Conservation (phyloP, 2,888 invertebrate species). For the Lasioglossum pauxillum region DNA sequence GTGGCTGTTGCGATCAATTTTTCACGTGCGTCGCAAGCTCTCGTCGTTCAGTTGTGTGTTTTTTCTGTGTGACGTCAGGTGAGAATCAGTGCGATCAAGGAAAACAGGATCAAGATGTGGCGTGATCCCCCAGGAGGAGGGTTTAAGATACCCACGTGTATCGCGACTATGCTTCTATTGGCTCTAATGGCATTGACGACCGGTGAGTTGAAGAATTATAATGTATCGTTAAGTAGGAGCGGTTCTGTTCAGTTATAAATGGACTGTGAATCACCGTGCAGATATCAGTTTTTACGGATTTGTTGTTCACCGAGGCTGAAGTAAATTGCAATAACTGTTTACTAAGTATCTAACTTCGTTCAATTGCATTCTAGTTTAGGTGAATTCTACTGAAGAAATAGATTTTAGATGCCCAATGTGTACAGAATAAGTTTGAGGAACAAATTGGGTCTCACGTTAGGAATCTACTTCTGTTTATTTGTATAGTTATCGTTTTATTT, state of each 20-base stretch:
- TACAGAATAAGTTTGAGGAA: no score
- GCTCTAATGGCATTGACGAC: conserved; percentile 75
- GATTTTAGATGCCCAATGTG: no score
- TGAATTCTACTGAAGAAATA: no score
- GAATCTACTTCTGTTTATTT: no score
- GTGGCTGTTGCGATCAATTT: conserved; percentile 36
- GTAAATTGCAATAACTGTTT: no score
- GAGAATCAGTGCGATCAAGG: conserved; percentile 70
- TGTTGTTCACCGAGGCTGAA: no score
- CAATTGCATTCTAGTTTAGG: no score
- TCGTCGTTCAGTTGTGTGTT: conserved; percentile 54
- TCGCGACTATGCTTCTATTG: conserved; percentile 74
- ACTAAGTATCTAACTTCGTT: no score
- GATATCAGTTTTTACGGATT: no score
- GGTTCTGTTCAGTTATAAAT: not conserved
- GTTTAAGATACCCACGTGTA: conserved; percentile 65
- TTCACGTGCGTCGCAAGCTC: not conserved
- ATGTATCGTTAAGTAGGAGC: not conserved
- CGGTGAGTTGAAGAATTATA: conserved; percentile 73
- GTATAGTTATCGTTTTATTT: no score
- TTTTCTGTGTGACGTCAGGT: conserved; percentile 68
- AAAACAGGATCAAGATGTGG: conserved; percentile 78
- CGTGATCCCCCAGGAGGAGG: conserved; percentile 80
- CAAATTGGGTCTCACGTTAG: no score
- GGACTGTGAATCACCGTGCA: not conserved